Conservation (phyloP, 1,140 invertebrate genomes). For the roundworm (Caenorhabditis elegans) region WBcel235 BX284606.5:16426001-16426500, state of each 20-base stretch:
- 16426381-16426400: background rate
- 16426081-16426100: conserved; percentile 16
- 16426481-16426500: too few species aligned
- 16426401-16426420: background rate
- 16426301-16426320: background rate
- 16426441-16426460: background rate
- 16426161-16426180: background rate
- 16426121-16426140: background rate
- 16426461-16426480: too few species aligned
- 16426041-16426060: background rate
- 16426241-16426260: too few species aligned
- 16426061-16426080: background rate
- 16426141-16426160: background rate
- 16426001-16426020: background rate
- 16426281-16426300: conserved; percentile 11
- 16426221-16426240: too few species aligned
- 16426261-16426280: conserved; percentile 22
- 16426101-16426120: conserved; percentile 4
- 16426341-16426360: background rate
- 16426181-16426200: too few species aligned
- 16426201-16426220: too few species aligned
- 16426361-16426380: conserved; percentile 22
- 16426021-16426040: background rate
- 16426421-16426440: background rate
- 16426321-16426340: background rate